Percentiles rank a stretch among this genome's conserved stretches.
Conservation (phyloP, 2,888 invertebrate species). For the Bombyx huttoni region DNA sequence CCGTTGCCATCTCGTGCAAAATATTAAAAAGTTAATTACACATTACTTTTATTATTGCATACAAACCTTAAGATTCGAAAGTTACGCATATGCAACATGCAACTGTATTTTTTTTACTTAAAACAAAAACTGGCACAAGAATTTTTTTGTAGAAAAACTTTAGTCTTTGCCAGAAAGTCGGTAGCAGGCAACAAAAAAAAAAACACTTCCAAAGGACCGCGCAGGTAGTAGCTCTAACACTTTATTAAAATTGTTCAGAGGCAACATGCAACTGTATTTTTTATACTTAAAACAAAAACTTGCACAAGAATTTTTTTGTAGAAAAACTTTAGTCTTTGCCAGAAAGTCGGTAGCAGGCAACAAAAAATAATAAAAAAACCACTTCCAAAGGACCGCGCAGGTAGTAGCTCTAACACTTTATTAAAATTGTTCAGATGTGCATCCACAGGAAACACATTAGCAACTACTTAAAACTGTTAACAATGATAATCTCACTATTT, state of each 20-base stretch:
- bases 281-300: conserved; percentile 4
- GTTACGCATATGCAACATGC: too few species aligned
- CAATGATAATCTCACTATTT: background rate
- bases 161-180: background rate
- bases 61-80: too few species aligned
- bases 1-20: too few species aligned
- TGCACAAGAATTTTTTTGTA: conserved; percentile 6
- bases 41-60: too few species aligned
- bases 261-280: too few species aligned
- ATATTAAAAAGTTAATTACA: too few species aligned
- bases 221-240: conserved; percentile 36
- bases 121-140: conserved; percentile 10
- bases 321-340: background rate
- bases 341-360: background rate
- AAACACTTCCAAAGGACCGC: conserved; percentile 6
- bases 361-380: conserved; percentile 11
- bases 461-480: conserved; percentile 12
- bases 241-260: conserved; percentile 29
- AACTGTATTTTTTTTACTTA: too few species aligned
- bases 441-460: conserved; percentile 34
- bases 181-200: conserved; percentile 5
- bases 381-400: conserved; percentile 16
- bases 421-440: conserved; percentile 32
- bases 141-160: background rate
- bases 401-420: conserved; percentile 29